phyloP scores from a whole-genome alignment of 2,113 vertebrate genomes.

The Mus pahari region DNA sequence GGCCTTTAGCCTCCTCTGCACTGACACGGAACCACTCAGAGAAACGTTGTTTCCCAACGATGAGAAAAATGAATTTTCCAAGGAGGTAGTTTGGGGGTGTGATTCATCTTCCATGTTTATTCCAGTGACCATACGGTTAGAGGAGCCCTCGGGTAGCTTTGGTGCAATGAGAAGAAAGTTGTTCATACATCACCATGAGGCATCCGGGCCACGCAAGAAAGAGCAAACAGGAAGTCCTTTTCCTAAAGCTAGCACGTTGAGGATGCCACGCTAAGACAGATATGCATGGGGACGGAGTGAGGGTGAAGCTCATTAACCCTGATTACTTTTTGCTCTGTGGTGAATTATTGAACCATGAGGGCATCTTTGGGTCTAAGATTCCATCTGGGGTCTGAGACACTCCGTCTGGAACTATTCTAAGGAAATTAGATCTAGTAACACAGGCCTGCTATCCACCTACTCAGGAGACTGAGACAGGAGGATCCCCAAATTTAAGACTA shows the following conservation, averaged over 20 bases:
- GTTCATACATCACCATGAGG: neutral
- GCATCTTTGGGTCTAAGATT: constrained; percentile 13
- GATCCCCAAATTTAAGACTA: neutral
- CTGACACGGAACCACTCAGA: constrained; percentile 50
- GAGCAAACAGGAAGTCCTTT: neutral
- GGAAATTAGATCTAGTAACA: neutral
- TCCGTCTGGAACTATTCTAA: neutral
- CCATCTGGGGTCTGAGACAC: constrained; percentile 17
- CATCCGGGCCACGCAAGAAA: neutral
- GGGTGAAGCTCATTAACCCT: neutral
- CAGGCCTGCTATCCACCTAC: neutral
- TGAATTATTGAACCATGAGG: neutral
- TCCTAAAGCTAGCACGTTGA: neutral
- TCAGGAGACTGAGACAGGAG: neutral
- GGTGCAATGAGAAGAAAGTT: neutral
- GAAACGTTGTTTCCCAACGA: constrained; percentile 61
- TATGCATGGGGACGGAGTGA: neutral
- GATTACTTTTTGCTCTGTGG: neutral
- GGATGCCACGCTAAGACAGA: neutral
- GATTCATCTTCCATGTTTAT: neutral
- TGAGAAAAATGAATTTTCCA: constrained; percentile 77
- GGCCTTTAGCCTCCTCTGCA: constrained; percentile 41
- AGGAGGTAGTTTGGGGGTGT: neutral
- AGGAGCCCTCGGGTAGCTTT: neutral
- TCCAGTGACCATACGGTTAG: neutral